These are phyloP conservation scores for Catonia carolina DNA, from an alignment of 2,888 invertebrate species.

Conservation along the genomic window DNA sequence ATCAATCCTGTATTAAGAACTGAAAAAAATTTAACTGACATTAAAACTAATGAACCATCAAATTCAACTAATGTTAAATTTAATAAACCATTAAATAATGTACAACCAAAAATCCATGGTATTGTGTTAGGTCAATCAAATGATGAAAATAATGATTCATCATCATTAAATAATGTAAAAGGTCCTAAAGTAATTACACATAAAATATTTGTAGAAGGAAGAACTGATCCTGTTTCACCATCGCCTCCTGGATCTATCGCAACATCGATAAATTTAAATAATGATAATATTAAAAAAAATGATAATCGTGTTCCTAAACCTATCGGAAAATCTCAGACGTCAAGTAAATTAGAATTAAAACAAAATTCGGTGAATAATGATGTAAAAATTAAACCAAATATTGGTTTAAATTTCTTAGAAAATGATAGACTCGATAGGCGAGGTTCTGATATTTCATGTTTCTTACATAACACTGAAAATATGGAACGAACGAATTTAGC, in stretches of 20 bases:
- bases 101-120: slow-evolving; percentile 25
- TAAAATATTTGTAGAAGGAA: slow-evolving; percentile 25
- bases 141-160: not conserved
- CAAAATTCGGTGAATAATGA: not conserved
- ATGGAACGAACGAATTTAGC: slow-evolving; percentile 47
- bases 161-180: not conserved
- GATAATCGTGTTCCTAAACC: not conserved
- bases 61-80: slow-evolving; percentile 12
- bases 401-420: not conserved
- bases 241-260: no score
- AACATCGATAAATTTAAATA: not conserved
- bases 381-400: slow-evolving; percentile 6
- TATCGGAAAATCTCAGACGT: not conserved
- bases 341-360: slow-evolving; percentile 5
- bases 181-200: slow-evolving; percentile 24
- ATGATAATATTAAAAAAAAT: not conserved
- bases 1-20: no score
- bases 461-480: slow-evolving; percentile 42
- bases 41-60: not conserved
- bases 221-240: slow-evolving; percentile 7
- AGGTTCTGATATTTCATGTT: slow-evolving; percentile 70
- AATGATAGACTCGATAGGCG: slow-evolving; percentile 54
- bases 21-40: not conserved
- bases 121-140: slow-evolving; percentile 23
- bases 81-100: slow-evolving; percentile 18